Base-by-base conservation (phyloP, 1,140 invertebrate genomes). In the Pseudomyrmex concolor region DNA sequence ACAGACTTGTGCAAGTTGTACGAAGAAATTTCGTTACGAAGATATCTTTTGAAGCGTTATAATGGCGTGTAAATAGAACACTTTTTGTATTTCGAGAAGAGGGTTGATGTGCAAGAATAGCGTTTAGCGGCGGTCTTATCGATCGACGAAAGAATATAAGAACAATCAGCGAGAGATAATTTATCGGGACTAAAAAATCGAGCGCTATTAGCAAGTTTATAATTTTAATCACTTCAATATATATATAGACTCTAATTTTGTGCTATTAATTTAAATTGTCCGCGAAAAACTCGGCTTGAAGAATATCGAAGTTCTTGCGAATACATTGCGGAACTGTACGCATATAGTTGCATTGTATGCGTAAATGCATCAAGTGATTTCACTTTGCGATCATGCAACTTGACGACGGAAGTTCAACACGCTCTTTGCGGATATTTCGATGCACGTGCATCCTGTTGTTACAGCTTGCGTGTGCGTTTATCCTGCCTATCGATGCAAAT, bases 351-450 rank as follows among this genome's bases (percentile, higher is more conserved):
- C 63, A 43, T 4, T 10, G 72, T 74, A 43, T 4, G 43, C 34
- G 19, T 45, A 73, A 34, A 55, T 59, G 34, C 70, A 25, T 22
- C 67, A 48, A 5, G 13, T 62, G 17, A 2, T 17, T 76, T 76
- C 5, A 15, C 13, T 10, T 25, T 13, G 10, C 34, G 62, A 84
- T n/a, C 1, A 87, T 84, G 86, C 85, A 54, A 59, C n/a, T 70
- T 74, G 25, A 9, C 55, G 45, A 17, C 62, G 57, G 60, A 34
- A 54, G 48, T 4, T 45, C 74, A 25, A 60, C 59, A 71, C 84
- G 74, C 45, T 74, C 88, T 72, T 88, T 86, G 71, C 54, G 73
- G 57, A 85, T 66, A 72, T 54, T 89, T 73, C 89, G 89, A 63
- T 88, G 73, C 81, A 64, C 59, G 48, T 84, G 59, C 73, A 19